Evolutionary conservation across 2,888 invertebrate species (phyloP).

Genomic region (Rhogogaster chlorosoma): DNA sequence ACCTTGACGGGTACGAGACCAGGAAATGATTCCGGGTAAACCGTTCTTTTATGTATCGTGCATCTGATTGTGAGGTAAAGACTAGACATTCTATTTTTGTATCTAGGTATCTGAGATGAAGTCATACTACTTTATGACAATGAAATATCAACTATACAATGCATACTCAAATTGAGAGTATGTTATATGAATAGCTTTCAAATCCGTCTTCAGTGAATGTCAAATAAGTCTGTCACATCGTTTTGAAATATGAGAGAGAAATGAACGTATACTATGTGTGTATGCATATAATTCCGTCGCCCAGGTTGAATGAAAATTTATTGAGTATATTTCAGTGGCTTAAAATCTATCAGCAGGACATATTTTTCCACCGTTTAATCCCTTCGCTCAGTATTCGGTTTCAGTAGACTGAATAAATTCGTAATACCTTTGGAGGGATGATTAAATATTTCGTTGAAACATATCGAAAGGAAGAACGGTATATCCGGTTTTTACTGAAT

Average conservation of each 20-base stretch:
- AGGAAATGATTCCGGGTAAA: neutral
- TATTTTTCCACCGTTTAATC: slow-evolving; percentile 3
- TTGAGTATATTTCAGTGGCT: slow-evolving; percentile 20
- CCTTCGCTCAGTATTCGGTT: neutral
- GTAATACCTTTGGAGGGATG: neutral
- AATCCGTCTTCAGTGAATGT: slow-evolving; percentile 43
- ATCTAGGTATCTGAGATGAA: neutral
- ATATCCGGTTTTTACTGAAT: neutral
- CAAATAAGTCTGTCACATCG: slow-evolving; percentile 38
- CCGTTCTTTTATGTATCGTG: neutral
- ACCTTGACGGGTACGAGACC: neutral
- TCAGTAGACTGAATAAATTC: neutral
- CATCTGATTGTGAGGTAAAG: neutral
- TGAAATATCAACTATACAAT: slow-evolving; percentile 1
- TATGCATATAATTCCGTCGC: neutral
- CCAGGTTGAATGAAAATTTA: neutral
- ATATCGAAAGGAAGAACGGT: neutral
- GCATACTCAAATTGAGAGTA: neutral
- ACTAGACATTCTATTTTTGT: neutral
- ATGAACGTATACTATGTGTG: neutral
- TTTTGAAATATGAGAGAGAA: slow-evolving; percentile 18
- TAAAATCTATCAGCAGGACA: slow-evolving; percentile 21
- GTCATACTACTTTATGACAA: neutral
- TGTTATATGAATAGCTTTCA: slow-evolving; percentile 13
- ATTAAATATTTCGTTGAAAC: neutral